These are phyloP conservation scores for Eumacrocentrus americanus DNA, from an alignment of 2,888 invertebrate genomes.

Conservation along the genomic window DNA sequence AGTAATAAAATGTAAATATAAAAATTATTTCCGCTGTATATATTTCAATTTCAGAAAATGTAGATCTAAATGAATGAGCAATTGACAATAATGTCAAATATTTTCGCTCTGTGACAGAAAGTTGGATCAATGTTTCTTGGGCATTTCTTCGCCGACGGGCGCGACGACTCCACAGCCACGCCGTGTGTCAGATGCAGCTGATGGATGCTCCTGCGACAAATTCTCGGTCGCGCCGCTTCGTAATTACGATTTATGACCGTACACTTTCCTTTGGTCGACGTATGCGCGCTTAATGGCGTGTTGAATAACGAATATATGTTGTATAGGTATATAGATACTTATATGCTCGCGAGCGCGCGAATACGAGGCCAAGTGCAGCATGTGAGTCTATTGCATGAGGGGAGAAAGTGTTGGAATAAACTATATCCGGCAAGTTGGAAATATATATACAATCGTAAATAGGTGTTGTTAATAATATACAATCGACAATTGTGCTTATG, in stretches of 20 bases:
- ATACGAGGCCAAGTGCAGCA: constrained; percentile 24
- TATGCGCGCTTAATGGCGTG: constrained; percentile 58
- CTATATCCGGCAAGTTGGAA: constrained; percentile 12
- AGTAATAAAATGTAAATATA: too few relatives aligned
- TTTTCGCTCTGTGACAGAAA: constrained; percentile 14
- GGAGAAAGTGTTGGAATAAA: neutral
- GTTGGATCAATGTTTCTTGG: constrained; percentile 22
- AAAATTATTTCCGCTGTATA: too few relatives aligned
- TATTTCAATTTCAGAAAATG: neutral
- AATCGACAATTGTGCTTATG: too few relatives aligned
- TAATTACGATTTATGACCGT: constrained; percentile 59
- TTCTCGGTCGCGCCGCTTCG: constrained; percentile 58
- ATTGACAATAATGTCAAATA: constrained; percentile 15
- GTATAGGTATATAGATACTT: constrained; percentile 11
- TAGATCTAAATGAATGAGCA: neutral
- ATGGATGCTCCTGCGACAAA: constrained; percentile 55
- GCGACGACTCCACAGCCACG: neutral
- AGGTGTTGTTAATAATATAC: constrained; percentile 12
- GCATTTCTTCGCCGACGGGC: neutral
- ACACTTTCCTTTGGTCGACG: constrained; percentile 38
- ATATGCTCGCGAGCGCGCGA: neutral
- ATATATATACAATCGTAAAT: neutral
- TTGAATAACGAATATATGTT: constrained; percentile 61
- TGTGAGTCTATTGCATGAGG: neutral
- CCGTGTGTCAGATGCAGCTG: constrained; percentile 25